A percentile compares a stretch with the other conserved stretches of the same genome.
Conservation (phyloP, 1,140 invertebrate genomes). For the Orchesella cincta region DNA sequence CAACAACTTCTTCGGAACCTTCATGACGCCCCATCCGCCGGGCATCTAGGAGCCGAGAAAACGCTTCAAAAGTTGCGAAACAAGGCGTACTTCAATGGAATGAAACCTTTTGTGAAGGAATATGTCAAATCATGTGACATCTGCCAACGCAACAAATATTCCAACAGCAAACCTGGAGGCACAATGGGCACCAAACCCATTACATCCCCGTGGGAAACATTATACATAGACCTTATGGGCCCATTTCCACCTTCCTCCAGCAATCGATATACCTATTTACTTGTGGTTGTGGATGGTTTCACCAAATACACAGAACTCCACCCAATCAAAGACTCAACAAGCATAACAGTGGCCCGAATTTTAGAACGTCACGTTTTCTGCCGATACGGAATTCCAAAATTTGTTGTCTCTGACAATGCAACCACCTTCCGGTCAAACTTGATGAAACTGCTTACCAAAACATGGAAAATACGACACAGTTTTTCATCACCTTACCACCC, state of each 20-base stretch:
- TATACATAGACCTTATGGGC: constrained; percentile 60
- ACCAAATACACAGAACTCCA: constrained; percentile 59
- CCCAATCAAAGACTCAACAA: constrained; percentile 55
- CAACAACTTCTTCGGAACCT: neutral
- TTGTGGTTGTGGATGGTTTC: constrained; percentile 58
- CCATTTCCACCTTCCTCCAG: constrained; percentile 54
- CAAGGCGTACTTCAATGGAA: neutral
- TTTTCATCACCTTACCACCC: no score
- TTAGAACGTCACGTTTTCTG: no score
- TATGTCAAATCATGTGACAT: constrained; percentile 30
- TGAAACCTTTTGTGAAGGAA: neutral
- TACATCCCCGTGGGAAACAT: constrained; percentile 53
- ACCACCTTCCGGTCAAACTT: no score
- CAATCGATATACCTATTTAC: constrained; percentile 51
- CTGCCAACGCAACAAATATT: constrained; percentile 32
- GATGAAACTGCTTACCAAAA: no score
- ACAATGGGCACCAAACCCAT: constrained; percentile 29
- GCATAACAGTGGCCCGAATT: constrained; percentile 5
- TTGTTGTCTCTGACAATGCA: no score
- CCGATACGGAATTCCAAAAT: no score
- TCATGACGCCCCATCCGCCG: constrained; percentile 17
- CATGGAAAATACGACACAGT: no score
- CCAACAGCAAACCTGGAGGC: constrained; percentile 18
- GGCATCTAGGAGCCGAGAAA: constrained; percentile 11
- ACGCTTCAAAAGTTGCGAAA: neutral